Evolutionary conservation across 2,888 invertebrate genomes (phyloP), one percentile per base, ranked within the genome.

Genomic region (Adelognathus sp.): DNA sequence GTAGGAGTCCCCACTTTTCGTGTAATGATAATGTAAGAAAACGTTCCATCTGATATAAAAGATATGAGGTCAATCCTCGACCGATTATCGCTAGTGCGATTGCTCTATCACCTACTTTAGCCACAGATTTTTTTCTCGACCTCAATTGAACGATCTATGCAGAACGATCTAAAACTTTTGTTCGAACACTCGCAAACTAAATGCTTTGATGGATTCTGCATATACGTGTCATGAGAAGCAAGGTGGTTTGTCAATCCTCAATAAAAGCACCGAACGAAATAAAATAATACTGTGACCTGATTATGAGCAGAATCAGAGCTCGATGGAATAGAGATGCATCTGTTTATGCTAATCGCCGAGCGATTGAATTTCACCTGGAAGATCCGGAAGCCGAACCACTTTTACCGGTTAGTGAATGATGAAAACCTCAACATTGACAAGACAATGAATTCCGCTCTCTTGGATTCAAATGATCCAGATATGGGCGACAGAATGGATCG

Each of bases 361-460:
- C 82, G 82, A 50, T 50, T 90, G 18, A 90, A 90, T 81, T 90
- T 90, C 14, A 86, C 86, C 1, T 90, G 86, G 86, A 84, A 71
- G 0, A 74, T 89, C 31, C 84, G 84, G 46, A 84, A 84, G 27
- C 86, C 89, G 2, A 71, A 74, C 7, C 82, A 85, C 16, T 21
- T 29, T n/a, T 81, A 85, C 36, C 83, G 83, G 90, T 88, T 3
- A 11, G 66, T 21, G 82, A 61, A 7, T 33, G 9, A 36, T 61
- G 54, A 9, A 2, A 18, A 16, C 18, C 44, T 50, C 4, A 41
- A 16, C 14, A n/a, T 41, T 21, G 4, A 4, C 5, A 14, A 4
- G 6, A 14, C n/a, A 39, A 39, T 39, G 4, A 39, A 39, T 39
- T 39, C 14, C 1, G 3, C 14, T 4, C 1, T 39, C 5, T 39